These are phyloP conservation scores for Lerema accius DNA, from an alignment of 1,140 invertebrate species.

Conservation along the genomic window DNA sequence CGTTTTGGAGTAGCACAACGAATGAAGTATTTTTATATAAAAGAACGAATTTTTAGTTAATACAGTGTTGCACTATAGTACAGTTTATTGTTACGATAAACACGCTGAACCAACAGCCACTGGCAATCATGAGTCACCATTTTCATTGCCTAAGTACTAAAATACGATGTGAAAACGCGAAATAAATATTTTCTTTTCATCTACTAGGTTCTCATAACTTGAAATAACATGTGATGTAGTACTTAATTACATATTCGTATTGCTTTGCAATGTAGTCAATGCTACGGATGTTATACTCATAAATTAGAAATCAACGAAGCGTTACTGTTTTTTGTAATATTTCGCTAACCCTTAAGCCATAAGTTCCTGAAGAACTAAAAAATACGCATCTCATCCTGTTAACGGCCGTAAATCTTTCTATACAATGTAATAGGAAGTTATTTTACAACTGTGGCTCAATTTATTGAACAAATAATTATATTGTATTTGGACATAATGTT, in stretches of 20 bases:
- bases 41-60: no score
- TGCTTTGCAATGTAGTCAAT: conserved; percentile 43
- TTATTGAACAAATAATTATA: background rate
- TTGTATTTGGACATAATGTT: no score
- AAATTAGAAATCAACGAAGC: conserved; percentile 60
- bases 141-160: no score
- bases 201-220: no score
- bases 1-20: no score
- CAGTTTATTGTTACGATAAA: no score
- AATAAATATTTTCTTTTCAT: background rate
- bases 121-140: no score
- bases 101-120: no score
- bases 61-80: no score
- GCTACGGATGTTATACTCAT: conserved; percentile 50
- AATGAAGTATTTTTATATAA: no score
- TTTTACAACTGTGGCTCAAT: background rate
- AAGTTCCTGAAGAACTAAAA: conserved; percentile 8
- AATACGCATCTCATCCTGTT: conserved; percentile 4
- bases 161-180: no score
- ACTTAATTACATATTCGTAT: conserved; percentile 35
- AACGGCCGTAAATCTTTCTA: background rate
- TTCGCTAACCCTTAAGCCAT: conserved; percentile 43
- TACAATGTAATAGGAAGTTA: background rate
- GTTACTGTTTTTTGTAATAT: conserved; percentile 47
- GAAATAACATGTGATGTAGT: background rate